phyloP scores from a whole-genome alignment of 2,113 vertebrate species.

The Bubo blakistoni region DNA sequence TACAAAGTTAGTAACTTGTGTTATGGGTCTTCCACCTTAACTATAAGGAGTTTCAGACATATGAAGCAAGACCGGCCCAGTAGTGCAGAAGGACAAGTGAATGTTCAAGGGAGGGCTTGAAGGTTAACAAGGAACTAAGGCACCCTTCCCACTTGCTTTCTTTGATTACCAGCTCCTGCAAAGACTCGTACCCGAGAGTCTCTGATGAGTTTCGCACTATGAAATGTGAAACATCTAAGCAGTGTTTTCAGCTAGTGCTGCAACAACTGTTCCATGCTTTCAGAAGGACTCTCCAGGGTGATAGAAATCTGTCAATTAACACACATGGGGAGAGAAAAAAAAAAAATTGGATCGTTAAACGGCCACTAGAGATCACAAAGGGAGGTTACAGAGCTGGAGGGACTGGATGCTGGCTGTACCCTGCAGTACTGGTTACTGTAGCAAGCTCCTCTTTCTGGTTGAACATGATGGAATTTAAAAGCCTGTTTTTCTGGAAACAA shows the following conservation, averaged over 20 bases:
- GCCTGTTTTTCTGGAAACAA: accelerated
- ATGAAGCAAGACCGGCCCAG: not conserved
- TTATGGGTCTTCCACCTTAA: not conserved
- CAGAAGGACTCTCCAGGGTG: not conserved
- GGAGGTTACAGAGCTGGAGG: not conserved
- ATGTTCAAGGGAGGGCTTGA: not conserved
- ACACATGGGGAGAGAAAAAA: accelerated
- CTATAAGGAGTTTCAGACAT: not conserved
- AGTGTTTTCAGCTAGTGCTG: not conserved
- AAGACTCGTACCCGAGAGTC: accelerated
- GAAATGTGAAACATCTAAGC: not conserved
- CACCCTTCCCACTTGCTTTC: not conserved
- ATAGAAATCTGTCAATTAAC: not conserved
- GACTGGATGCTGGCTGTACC: not conserved
- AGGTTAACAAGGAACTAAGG: not conserved
- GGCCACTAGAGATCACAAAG: not conserved
- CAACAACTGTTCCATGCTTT: not conserved
- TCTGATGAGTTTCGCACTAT: not conserved
- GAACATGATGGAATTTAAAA: not conserved
- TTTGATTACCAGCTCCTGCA: not conserved
- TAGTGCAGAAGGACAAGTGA: not conserved
- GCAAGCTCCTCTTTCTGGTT: not conserved
- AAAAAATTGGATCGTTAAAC: not conserved
- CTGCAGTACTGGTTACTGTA: not conserved
- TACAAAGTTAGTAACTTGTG: not conserved